Percentiles rank a stretch among this genome's conserved stretches.
phyloP scores from a whole-genome alignment of 2,113 vertebrate species.

The Clarias gariepinus region DNA sequence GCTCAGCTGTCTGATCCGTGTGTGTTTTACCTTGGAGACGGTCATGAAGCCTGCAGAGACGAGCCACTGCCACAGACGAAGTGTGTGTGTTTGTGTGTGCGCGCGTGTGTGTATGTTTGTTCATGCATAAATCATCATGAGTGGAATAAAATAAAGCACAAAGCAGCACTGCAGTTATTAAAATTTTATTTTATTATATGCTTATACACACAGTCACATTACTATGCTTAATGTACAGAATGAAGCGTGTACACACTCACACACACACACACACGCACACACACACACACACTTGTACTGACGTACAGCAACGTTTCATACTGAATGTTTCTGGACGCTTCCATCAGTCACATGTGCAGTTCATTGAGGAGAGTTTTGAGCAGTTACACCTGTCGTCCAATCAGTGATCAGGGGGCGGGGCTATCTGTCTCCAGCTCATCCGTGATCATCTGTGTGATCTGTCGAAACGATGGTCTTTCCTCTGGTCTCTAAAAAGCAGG shows the following conservation, averaged over 20 bases:
- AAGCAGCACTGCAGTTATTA: neutral
- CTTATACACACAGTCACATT: neutral
- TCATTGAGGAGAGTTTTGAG: neutral
- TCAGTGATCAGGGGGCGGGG: slow-evolving; percentile 9
- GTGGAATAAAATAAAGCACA: neutral
- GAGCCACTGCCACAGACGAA: slow-evolving; percentile 6
- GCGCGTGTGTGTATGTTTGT: neutral
- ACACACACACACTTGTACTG: neutral
- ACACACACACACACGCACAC: slow-evolving; percentile 30
- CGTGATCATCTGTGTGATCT: slow-evolving; percentile 62
- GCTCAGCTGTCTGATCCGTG: too few relatives aligned
- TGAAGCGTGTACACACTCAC: neutral
- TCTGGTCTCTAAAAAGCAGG: slow-evolving; percentile 63
- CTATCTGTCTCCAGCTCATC: slow-evolving; percentile 61
- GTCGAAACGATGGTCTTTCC: slow-evolving; percentile 61
- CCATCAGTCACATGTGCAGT: neutral
- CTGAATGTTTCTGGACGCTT: neutral
- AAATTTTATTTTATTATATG: neutral
- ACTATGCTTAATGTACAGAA: slow-evolving; percentile 2
- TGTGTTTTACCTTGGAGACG: slow-evolving; percentile 33
- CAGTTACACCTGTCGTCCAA: slow-evolving; percentile 9
- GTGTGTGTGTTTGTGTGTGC: slow-evolving; percentile 33
- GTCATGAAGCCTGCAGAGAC: slow-evolving; percentile 4
- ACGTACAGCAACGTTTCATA: neutral
- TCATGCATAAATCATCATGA: slow-evolving; percentile 35